A percentile compares a stretch with the other conserved stretches of the same genome.
Evolutionary conservation across 2,888 invertebrate species (phyloP).

Genomic region (Aplocera efformata): DNA sequence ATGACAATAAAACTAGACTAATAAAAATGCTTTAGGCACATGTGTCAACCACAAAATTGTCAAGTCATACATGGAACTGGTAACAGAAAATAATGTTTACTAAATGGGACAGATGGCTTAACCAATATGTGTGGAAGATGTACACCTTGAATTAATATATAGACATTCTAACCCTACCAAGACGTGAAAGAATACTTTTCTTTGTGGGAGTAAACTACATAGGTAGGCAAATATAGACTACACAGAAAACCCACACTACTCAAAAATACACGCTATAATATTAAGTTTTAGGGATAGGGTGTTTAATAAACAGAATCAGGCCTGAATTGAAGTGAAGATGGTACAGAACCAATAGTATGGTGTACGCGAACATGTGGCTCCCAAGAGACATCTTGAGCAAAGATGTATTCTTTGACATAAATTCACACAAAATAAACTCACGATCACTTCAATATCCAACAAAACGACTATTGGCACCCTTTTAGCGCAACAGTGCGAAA

Average conservation of each 20-base stretch:
- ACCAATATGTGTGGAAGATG: neutral
- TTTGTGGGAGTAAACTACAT: slow-evolving; percentile 33
- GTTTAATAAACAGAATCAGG: slow-evolving; percentile 37
- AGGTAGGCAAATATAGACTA: slow-evolving; percentile 28
- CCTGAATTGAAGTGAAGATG: slow-evolving; percentile 40
- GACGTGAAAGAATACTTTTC: slow-evolving; percentile 38
- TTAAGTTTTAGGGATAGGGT: slow-evolving; percentile 21
- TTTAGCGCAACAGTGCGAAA: slow-evolving; percentile 30
- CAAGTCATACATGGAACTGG: slow-evolving; percentile 28
- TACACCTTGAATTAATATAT: slow-evolving; percentile 1
- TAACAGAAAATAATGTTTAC: slow-evolving; percentile 1
- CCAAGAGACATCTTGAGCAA: slow-evolving; percentile 64
- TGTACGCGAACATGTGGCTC: slow-evolving; percentile 73
- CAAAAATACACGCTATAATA: slow-evolving; percentile 14
- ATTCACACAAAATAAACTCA: slow-evolving; percentile 49
- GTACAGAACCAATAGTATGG: slow-evolving; percentile 48
- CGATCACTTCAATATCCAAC: slow-evolving; percentile 41
- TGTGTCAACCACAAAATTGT: slow-evolving; percentile 31
- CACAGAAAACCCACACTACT: slow-evolving; percentile 9
- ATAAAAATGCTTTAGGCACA: neutral
- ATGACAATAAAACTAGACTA: neutral
- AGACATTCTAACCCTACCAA: slow-evolving; percentile 59
- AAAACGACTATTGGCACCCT: slow-evolving; percentile 40
- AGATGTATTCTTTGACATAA: slow-evolving; percentile 41
- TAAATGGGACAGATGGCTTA: neutral